Evolutionary conservation across 2,888 invertebrate genomes (phyloP), one percentile per base, ranked within the genome.

Genomic region (Balanococcus diminutus): DNA sequence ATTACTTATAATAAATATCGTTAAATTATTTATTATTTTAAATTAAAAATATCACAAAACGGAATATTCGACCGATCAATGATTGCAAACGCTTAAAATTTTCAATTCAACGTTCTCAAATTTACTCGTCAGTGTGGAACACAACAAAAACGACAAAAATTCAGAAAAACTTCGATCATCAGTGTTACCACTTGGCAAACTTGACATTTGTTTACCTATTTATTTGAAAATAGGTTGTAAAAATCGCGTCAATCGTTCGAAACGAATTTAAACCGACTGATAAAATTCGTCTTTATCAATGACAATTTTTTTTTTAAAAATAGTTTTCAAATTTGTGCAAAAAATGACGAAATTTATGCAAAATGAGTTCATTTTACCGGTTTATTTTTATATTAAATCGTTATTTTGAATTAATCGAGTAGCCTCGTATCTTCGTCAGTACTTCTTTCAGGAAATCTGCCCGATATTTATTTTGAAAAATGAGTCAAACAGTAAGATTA

Each of bases 1-100:
- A 36, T 9, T 11, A 79, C 19, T 79, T 67, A 25, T 16, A 16
- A 36, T 36, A 36, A 79, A 36, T 79, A 28, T n/a, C 31, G 36
- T 79, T 79, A 19, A 79, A 79, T 36, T 19, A 32, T 31, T 32
- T 28, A 79, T 36, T n/a, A 19, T 79, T 79, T 36, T 79, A 36
- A 79, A 79, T 79, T 67, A 67, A 36, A 79, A 79, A 79, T 79
- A 79, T 79, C 75, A 79, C 75, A 79, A 79, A 19, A 36, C 75
- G 19, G 36, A 79, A 36, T 36, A 79, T 79, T 79, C 36, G 75
- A 79, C 75, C 75, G 83, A 83, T 83, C 83, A 83, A 83, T 83
- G 83, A 83, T 83, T 61, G 83, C 61, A 61, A 51, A 83, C 83
- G 83, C 83, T 83, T 31, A 22, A n/a, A 83, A 83, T 56, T 56